Base-by-base conservation (phyloP, 2,888 invertebrate species). In the Priocnemis perturbator region DNA sequence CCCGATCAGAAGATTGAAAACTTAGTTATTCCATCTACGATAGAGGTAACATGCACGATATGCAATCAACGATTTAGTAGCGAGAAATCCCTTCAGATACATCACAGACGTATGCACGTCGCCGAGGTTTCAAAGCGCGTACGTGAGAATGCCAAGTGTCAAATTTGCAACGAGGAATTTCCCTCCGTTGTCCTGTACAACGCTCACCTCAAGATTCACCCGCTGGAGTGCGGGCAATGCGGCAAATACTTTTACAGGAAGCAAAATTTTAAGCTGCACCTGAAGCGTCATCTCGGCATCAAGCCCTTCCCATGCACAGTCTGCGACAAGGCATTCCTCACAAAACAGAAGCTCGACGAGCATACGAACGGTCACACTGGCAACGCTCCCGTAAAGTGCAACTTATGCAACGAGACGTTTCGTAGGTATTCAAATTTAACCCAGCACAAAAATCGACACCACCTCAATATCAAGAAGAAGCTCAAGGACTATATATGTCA, bases 361-460 rank as follows among this genome's bases (percentile, higher is more conserved):
- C 96, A 97, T 84, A 93, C 93, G 89, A 94, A 96, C 87, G 92
- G 93, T 69, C 96, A 97, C 89, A 95, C 96, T 0, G 96, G 96
- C 5, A 93, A 93, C 55, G 91, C 94, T 48, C 96, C 96, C 11
- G 91, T 95, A 81, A 95, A 95, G 88, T 96, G 96, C 88, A 94
- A 93, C 74, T 86, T 94, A 70, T 97, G 96, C 88, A 93, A 94
- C 85, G 94, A 95, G 85, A 93, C 94, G 66, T 97, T 97, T 89
- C 92, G 94, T 62, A 91, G 96, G 5, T 94, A 95, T 89, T 96
- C 96, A 76, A 96, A 96, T 89, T 91, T 96, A 87, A 94, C 95
- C 55, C 96, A 96, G 86, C 96, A 96, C 88, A 93, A 95, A 67
- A 94, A 95, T 87, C 91, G 93, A 0, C 94, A 95, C 84, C 96